Evolutionary conservation across 2,113 vertebrate genomes (phyloP).

Genomic region (Hypomesus transpacificus): DNA sequence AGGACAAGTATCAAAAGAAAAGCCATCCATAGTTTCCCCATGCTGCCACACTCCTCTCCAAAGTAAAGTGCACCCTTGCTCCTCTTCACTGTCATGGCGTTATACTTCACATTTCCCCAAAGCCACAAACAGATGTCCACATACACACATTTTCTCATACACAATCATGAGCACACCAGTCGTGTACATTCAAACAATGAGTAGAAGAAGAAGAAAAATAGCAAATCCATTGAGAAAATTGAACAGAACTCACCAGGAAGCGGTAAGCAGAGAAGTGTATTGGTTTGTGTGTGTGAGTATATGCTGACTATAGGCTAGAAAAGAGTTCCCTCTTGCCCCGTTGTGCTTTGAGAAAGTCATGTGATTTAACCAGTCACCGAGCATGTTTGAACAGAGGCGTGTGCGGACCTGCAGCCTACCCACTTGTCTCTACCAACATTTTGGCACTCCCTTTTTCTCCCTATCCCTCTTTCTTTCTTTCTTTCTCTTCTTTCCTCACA

Average conservation of each 20-base stretch:
- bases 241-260: neutral
- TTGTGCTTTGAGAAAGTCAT: conserved; percentile 32
- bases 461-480: neutral
- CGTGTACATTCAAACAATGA: neutral
- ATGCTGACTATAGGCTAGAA: neutral
- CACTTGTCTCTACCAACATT: too few relatives aligned
- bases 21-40: neutral
- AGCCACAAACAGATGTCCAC: neutral
- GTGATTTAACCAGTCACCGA: conserved; percentile 44
- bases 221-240: neutral
- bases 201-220: neutral
- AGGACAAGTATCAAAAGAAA: neutral
- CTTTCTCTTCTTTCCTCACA: neutral
- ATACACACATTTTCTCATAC: neutral
- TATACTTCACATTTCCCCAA: too few relatives aligned
- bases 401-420: conserved; percentile 27
- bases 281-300: conserved; percentile 7
- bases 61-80: neutral
- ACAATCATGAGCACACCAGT: neutral
- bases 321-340: conserved; percentile 11
- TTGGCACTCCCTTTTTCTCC: neutral
- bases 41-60: too few relatives aligned
- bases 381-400: conserved; percentile 58
- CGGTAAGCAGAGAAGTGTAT: neutral
- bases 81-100: neutral